Base-by-base conservation (phyloP, 2,888 invertebrate species). In the Tachina grossa region DNA sequence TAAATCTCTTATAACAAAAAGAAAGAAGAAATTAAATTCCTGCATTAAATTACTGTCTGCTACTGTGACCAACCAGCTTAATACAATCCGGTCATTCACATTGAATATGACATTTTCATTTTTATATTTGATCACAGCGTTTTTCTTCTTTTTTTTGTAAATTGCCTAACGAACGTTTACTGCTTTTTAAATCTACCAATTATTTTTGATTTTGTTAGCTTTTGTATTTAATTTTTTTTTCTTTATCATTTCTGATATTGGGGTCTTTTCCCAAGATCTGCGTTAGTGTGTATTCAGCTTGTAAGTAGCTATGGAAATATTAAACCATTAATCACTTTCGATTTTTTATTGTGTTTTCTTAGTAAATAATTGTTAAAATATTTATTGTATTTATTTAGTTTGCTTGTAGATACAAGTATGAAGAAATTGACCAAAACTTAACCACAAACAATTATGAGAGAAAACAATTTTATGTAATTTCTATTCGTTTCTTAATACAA, bases 281-380 rank as follows among this genome's bases (percentile, higher is more conserved):
- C 11, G 0, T 8, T 51, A 47, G 8, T 6, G 6, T 43, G 19
- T n/a, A 1, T 41, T n/a, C 22, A 6, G 10, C 10, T 22, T 22
- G 14, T 9, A 9, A 31, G 8, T 9, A 16, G 16, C 41, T 43
- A 19, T 22, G n/a, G 51, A 61, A 63, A 51, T 8, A 2, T 51
- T 11, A 10, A 75, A 41, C n/a, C 53, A 75, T 75, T 53, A 75
- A 63, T 43, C 51, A 75, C 51, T 63, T 75, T 75, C 63, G 53
- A 43, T 63, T 75, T 75, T 4, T 11, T n/a, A 9, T 39, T n/a
- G 9, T 51, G 53, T 68, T 39, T 68, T 16, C 6, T 16, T 16
- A 9, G 9, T 43, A 41, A 63, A 63, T 53, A 63, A 22, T 53
- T 63, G 14, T 51, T 14, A 19, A 16, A 22, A 49, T 51, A 51